Evolutionary conservation across 2,797 vertebrate species (phyloP).

Genomic region (Chromis chromis): DNA sequence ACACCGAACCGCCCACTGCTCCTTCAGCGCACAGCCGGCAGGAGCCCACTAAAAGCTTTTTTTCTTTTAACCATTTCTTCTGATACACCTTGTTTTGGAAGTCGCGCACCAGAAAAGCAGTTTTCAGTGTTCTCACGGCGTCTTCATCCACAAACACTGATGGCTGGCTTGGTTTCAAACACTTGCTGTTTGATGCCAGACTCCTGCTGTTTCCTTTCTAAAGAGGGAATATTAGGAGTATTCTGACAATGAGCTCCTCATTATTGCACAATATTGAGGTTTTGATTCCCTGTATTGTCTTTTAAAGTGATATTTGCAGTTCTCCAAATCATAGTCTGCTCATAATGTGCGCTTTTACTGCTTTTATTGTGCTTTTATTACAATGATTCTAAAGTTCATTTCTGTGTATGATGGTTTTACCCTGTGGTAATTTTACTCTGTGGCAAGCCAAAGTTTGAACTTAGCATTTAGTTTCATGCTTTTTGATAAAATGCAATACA

Average conservation of each 20-base stretch:
- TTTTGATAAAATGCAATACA: neutral
- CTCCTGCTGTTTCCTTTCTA: conserved; percentile 36
- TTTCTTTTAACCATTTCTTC: conserved; percentile 25
- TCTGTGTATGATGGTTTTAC: neutral
- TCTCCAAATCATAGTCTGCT: neutral
- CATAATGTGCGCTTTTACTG: neutral
- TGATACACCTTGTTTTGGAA: conserved; percentile 20
- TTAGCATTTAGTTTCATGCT: neutral
- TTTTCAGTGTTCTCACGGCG: conserved; percentile 19
- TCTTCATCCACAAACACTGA: conserved; percentile 41
- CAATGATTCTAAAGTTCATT: neutral
- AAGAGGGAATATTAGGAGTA: conserved; percentile 29
- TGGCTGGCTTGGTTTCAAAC: conserved; percentile 48
- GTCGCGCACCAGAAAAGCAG: conserved; percentile 11
- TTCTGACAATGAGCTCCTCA: conserved; percentile 28
- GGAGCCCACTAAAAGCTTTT: conserved; percentile 28
- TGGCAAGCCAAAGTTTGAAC: neutral
- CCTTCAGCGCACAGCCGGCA: neutral
- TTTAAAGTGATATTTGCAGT: neutral
- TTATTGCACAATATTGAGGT: conserved; percentile 6
- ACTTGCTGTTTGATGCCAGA: conserved; percentile 55
- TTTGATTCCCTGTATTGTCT: neutral
- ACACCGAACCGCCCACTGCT: conserved; percentile 24
- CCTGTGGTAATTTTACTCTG: neutral
- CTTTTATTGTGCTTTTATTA: neutral